These are phyloP conservation scores for Pyxicephalus adspersus DNA, from an alignment of 2,113 vertebrate genomes.

Conservation along the genomic window DNA sequence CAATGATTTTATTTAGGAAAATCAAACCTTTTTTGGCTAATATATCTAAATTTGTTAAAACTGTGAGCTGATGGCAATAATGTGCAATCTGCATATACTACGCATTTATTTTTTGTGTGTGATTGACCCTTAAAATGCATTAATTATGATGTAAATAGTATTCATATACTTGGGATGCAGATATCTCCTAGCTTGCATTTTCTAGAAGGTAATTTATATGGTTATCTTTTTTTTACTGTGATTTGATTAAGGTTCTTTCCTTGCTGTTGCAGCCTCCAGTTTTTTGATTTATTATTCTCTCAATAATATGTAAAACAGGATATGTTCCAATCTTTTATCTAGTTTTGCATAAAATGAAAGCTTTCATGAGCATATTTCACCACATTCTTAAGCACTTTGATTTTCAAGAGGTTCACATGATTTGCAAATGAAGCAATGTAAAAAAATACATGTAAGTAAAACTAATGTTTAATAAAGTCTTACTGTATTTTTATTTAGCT, in stretches of 20 bases:
- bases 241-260: slow-evolving; percentile 46
- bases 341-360: slow-evolving; percentile 52
- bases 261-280: slow-evolving; percentile 21
- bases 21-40: too few relatives aligned
- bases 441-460: slow-evolving; percentile 31
- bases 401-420: slow-evolving; percentile 41
- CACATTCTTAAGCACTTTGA: slow-evolving; percentile 37
- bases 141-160: neutral
- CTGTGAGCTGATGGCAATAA: too few relatives aligned
- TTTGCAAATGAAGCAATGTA: slow-evolving; percentile 12
- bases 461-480: slow-evolving; percentile 16
- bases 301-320: slow-evolving; percentile 51
- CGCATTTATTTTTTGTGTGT: neutral
- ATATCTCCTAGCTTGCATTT: slow-evolving; percentile 30
- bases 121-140: neutral
- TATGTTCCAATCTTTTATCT: slow-evolving; percentile 48
- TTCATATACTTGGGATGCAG: neutral
- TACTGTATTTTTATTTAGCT: neutral
- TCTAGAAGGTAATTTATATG: slow-evolving; percentile 33
- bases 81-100: too few relatives aligned
- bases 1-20: too few relatives aligned
- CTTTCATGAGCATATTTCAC: slow-evolving; percentile 42
- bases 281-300: slow-evolving; percentile 51
- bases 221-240: slow-evolving; percentile 31
- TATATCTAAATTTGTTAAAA: too few relatives aligned